Evolutionary conservation across 2,888 invertebrate genomes (phyloP).

Genomic region (Atrina japonica): DNA sequence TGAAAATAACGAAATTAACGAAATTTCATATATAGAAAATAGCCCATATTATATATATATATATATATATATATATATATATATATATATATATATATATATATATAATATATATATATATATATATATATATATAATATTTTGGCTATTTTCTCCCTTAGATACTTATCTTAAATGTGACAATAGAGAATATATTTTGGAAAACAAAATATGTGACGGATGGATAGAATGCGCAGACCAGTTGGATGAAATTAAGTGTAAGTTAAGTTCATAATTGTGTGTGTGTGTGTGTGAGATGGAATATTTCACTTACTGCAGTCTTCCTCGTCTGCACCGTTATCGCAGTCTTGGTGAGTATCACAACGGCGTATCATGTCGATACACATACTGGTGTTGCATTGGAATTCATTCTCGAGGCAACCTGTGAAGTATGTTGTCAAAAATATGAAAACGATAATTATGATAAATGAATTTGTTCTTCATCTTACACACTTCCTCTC

Average conservation of each 20-base stretch:
- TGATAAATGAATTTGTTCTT: not conserved
- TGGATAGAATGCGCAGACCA: slow-evolving; percentile 74
- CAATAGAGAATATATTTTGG: slow-evolving; percentile 66
- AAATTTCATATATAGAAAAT: too few relatives aligned
- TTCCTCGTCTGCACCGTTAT: slow-evolving; percentile 80
- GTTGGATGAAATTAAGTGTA: slow-evolving; percentile 72
- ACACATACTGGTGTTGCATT: slow-evolving; percentile 80
- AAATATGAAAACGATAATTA: not conserved
- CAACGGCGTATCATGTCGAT: slow-evolving; percentile 81
- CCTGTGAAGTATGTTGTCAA: slow-evolving; percentile 68
- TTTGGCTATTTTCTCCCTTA: slow-evolving; percentile 36
- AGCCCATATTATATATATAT: too few relatives aligned
- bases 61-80: too few relatives aligned
- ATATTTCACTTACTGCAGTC: slow-evolving; percentile 81
- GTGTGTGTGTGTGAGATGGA: too few relatives aligned
- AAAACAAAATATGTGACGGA: slow-evolving; percentile 69
- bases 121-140: too few relatives aligned
- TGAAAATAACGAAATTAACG: too few relatives aligned
- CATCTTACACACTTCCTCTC: not conserved
- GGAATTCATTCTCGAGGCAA: slow-evolving; percentile 81
- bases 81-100: too few relatives aligned
- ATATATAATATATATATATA: too few relatives aligned
- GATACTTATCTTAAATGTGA: slow-evolving; percentile 68
- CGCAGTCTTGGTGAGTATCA: slow-evolving; percentile 80
- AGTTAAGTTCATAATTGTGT: slow-evolving; percentile 40